Percentiles rank a stretch among this genome's conserved stretches.
Conservation (phyloP, 2,113 vertebrate species). For the Saimiri boliviensis region DNA sequence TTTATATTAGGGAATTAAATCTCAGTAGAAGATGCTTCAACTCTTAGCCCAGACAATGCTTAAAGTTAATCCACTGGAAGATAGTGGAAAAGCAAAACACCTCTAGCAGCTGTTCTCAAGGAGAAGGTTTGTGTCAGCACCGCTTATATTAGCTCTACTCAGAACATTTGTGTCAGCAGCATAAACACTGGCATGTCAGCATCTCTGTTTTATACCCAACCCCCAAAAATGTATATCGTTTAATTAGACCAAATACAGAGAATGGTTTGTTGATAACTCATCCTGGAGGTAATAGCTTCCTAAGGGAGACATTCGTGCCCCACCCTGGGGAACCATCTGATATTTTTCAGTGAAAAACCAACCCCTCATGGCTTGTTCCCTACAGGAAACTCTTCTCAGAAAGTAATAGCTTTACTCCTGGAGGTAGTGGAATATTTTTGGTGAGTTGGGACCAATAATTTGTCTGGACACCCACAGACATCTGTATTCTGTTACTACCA, state of each 20-base stretch:
- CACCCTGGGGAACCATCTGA: not conserved
- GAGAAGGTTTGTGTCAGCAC: conserved; percentile 81
- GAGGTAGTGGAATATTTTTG: conserved; percentile 17
- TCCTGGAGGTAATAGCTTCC: conserved; percentile 73
- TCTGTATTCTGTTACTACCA: not conserved
- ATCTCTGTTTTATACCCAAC: conserved; percentile 74
- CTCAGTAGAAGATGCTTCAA: not conserved
- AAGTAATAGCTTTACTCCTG: not conserved
- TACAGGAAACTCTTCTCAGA: not conserved
- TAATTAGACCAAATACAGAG: conserved; percentile 79
- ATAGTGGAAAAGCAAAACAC: not conserved
- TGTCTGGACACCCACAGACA: not conserved
- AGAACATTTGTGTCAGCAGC: conserved; percentile 81
- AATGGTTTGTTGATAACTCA: conserved; percentile 64
- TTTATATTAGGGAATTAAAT: not conserved
- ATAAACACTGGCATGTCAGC: conserved; percentile 77
- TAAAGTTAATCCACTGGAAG: conserved; percentile 35
- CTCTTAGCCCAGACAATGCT: conserved; percentile 32
- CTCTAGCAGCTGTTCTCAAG: conserved; percentile 75
- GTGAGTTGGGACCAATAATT: not conserved
- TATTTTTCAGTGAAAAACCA: conserved; percentile 46
- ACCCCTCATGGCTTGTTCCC: not conserved
- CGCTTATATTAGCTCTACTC: conserved; percentile 54
- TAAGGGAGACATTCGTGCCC: conserved; percentile 44
- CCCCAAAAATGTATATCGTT: conserved; percentile 69